Percentiles rank a stretch among this genome's conserved stretches.
phyloP scores from a whole-genome alignment of 2,113 vertebrate species.

The Cephalopholis sonnerati region DNA sequence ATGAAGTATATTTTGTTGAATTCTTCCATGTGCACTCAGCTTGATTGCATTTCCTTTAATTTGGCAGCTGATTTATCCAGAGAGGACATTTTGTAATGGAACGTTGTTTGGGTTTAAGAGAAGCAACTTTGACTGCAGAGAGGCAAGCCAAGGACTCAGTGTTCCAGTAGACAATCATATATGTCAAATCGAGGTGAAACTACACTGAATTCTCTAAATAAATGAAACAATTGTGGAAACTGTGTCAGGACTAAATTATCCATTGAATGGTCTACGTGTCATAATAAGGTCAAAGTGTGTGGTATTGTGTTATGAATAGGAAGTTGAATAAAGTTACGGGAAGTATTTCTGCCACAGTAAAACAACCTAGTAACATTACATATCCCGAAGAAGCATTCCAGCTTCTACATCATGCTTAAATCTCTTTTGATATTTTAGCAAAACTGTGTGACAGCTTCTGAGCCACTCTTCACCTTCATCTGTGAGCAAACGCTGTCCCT shows the following conservation, averaged over 20 bases:
- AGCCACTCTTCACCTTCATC: background rate
- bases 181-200: background rate
- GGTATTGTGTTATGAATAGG: background rate
- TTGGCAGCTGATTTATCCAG: slow-evolving; percentile 4
- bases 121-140: background rate
- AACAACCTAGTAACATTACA: background rate
- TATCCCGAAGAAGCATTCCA: background rate
- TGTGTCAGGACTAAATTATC: background rate
- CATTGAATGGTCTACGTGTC: background rate
- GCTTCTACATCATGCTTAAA: background rate
- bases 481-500: background rate
- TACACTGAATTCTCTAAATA: background rate
- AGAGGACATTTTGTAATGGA: slow-evolving; percentile 1
- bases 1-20: background rate
- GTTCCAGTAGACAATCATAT: background rate
- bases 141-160: background rate
- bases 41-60: slow-evolving; percentile 2
- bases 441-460: background rate
- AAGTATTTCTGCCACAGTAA: background rate
- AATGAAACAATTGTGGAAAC: background rate
- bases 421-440: background rate
- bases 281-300: background rate
- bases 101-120: slow-evolving; percentile 4
- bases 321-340: background rate
- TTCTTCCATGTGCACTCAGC: background rate